Conservation (phyloP, 2,888 invertebrate genomes). For the Leptothorax acervorum region DNA sequence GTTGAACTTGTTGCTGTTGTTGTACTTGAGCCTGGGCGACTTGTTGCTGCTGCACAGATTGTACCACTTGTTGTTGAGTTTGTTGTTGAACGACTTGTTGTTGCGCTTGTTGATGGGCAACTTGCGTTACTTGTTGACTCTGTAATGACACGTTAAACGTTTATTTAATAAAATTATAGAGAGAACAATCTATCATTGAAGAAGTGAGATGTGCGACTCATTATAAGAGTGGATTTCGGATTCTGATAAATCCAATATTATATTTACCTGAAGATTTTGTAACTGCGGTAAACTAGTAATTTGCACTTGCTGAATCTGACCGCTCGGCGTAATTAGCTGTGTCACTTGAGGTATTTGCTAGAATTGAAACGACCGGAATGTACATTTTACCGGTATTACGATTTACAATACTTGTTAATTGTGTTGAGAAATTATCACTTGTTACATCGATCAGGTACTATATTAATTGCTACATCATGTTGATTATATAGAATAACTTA, state of each 20-base stretch:
- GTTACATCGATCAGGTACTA: background rate
- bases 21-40: conserved; percentile 78
- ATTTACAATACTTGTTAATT: background rate
- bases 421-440: background rate
- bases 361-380: conserved; percentile 74
- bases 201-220: background rate
- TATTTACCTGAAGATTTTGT: conserved; percentile 83
- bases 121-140: conserved; percentile 83
- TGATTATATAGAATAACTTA: conserved; percentile 75
- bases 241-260: background rate
- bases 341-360: conserved; percentile 91
- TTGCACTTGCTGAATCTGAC: conserved; percentile 96
- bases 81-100: conserved; percentile 80
- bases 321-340: conserved; percentile 94
- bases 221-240: background rate
- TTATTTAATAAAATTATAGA: background rate
- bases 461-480: background rate
- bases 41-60: conserved; percentile 78
- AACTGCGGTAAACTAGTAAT: conserved; percentile 89
- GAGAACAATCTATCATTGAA: background rate
- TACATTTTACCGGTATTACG: background rate
- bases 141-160: conserved; percentile 54
- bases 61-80: conserved; percentile 77
- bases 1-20: conserved; percentile 77
- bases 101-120: conserved; percentile 76